Conservation (phyloP, 2,797 vertebrate genomes). For the Gymnothorax reevesii region DNA sequence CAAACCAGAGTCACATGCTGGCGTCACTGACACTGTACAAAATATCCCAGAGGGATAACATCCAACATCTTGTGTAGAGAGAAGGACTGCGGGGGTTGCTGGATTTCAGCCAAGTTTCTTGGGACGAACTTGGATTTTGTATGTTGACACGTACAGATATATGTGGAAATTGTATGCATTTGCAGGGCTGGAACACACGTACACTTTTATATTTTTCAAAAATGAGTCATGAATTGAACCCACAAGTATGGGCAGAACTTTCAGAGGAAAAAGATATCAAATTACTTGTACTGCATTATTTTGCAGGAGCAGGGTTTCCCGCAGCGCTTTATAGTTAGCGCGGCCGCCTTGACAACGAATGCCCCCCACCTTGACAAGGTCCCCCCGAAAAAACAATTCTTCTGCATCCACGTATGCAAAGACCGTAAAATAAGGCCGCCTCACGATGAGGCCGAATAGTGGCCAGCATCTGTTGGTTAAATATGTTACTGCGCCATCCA, state of each 20-base stretch:
- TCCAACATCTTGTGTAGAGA: background rate
- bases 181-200: background rate
- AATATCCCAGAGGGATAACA: constrained; percentile 1
- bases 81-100: background rate
- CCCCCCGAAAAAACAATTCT: too few species aligned
- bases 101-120: background rate
- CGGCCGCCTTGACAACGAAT: too few species aligned
- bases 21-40: background rate
- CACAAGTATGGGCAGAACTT: background rate
- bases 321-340: too few species aligned
- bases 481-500: too few species aligned
- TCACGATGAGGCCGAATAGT: too few species aligned
- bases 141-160: background rate
- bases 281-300: background rate
- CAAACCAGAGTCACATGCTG: background rate
- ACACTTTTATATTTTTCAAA: background rate
- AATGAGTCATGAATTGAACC: constrained; percentile 6
- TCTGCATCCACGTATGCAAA: too few species aligned
- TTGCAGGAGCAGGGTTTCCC: too few species aligned
- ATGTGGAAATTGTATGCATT: background rate
- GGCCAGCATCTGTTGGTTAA: too few species aligned
- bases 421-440: too few species aligned
- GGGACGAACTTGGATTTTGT: background rate
- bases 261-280: background rate
- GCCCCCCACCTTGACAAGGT: too few species aligned